Evolutionary conservation across 92 coral and sea anemone species (phyloP).

Genomic region (Heteractis magnifica): DNA sequence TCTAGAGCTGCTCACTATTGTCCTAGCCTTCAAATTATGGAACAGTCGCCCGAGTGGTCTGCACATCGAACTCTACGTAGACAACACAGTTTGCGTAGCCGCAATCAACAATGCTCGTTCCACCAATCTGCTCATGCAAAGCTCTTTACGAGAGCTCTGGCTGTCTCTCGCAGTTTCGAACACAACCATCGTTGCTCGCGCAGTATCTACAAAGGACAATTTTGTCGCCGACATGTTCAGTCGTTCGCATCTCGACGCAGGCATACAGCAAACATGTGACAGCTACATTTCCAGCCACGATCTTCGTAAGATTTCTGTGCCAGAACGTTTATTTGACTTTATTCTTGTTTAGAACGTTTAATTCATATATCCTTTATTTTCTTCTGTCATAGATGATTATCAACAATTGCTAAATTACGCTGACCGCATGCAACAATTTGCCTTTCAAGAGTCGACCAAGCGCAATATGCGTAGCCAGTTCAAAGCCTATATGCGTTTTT

Average conservation of each 20-base stretch:
- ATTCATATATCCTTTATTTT: background rate
- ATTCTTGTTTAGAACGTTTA: background rate
- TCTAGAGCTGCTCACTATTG: conserved; percentile 36
- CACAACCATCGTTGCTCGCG: conserved; percentile 26
- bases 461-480: conserved; percentile 49
- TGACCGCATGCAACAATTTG: conserved; percentile 30
- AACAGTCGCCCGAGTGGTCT: conserved; percentile 32
- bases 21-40: conserved; percentile 36
- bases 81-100: conserved; percentile 24
- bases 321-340: conserved; percentile 23
- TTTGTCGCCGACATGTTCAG: conserved; percentile 36
- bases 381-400: background rate
- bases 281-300: conserved; percentile 7
- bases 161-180: conserved; percentile 16
- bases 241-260: conserved; percentile 14
- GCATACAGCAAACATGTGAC: conserved; percentile 10
- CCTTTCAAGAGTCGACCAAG: conserved; percentile 57
- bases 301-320: conserved; percentile 13
- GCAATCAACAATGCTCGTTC: conserved; percentile 39
- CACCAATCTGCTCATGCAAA: conserved; percentile 40
- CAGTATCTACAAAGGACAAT: conserved; percentile 23
- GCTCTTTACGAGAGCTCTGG: conserved; percentile 50
- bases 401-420: conserved; percentile 28
- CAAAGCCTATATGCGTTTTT: conserved; percentile 46
- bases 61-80: conserved; percentile 30